Evolutionary conservation across 2,797 vertebrate species (phyloP), one percentile per base, ranked within the genome.

Genomic region (Lerista edwardsae): DNA sequence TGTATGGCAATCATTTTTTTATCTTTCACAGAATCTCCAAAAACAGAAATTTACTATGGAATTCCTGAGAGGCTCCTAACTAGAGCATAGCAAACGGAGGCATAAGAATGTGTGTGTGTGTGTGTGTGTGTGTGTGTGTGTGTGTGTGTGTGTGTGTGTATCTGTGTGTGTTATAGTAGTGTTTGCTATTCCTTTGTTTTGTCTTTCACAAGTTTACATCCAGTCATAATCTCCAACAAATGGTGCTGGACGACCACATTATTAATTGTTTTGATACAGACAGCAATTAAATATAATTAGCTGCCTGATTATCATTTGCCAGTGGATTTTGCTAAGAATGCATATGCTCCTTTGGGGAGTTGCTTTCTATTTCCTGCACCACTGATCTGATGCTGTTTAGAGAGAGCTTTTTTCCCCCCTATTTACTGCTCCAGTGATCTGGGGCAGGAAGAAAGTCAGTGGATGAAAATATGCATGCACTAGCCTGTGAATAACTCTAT

Each of bases 401-500:
- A 95, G 87, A 95, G 87, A 92, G 84, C 77, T 73, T 91, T 90
- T 88, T 86, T 87, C 83, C 92, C 86, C 87, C 92, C 94, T 95
- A 96, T 97, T 97, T 97, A 91, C 94, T 96, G 96, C 95, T 96
- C 94, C 96, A 95, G 79, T 96, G 96, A 92, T 94, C 95, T 75
- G 79, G 90, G 86, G 90, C 93, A 94, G 91, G 89, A 92, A 90
- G 92, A 95, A 94, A 94, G 94, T 91, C 83, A 88, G 84, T 86
- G 72, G 93, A 93, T 93, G 93, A 95, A 96, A 96, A 95, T 94
- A 93, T 90, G 91, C 84, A 91, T 90, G 92, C 88, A 92, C 75
- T 84, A 91, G 91, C 71, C 92, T 92, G 86, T 94, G 92, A 95
- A 94, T 89, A 91, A 89, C 85, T 92, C 27, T 87, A 87, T 92